Evolutionary conservation across 2,888 invertebrate genomes (phyloP), one percentile per base, ranked within the genome.

Genomic region (Capitulum mitella): DNA sequence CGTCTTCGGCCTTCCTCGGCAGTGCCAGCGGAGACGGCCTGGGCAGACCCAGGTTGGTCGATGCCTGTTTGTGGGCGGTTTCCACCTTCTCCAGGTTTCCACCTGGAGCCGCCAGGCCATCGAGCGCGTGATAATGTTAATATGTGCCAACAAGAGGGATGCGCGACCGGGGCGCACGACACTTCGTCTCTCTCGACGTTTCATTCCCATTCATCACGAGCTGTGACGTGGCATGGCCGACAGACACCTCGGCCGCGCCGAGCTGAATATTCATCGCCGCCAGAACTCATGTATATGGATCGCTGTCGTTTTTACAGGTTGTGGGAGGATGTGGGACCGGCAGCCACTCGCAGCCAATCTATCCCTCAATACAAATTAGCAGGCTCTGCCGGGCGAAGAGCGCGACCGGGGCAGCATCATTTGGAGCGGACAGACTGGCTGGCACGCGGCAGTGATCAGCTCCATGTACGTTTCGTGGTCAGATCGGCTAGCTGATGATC

Each of bases 221-320:
- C 26, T 14, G 64, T 64, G 64, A 34, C 70, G 40, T 19, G 40
- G 29, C 10, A 5, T 5, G 40, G 26, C 26, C 26, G 14, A 34
- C 70, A 37, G 70, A 70, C 70, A 70, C 70, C 70, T 70, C 40
- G 34, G 64, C 32, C 12, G 32, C 64, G 29, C 40, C 22, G 10
- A 34, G 40, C 70, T 70, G 70, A 70, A 70, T 70, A 70, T 70
- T 70, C 70, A 70, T 40, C 26, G 16, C 1, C 58, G 22, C 51
- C 19, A 51, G 6, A 40, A 22, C 40, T 70, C 70, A 70, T 70
- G 70, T 70, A 70, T 70, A 70, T 70, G 70, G 70, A 70, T 70
- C 37, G 37, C 2, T 70, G 70, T 37, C 70, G 70, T 70, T 70
- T 70, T 70, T 70, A 70, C 70, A 10, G 70, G 40, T 26, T 6